A percentile compares a stretch with the other conserved stretches of the same genome.
Conservation (phyloP, 2,113 vertebrate species). For the Reinhardtius hippoglossoides region DNA sequence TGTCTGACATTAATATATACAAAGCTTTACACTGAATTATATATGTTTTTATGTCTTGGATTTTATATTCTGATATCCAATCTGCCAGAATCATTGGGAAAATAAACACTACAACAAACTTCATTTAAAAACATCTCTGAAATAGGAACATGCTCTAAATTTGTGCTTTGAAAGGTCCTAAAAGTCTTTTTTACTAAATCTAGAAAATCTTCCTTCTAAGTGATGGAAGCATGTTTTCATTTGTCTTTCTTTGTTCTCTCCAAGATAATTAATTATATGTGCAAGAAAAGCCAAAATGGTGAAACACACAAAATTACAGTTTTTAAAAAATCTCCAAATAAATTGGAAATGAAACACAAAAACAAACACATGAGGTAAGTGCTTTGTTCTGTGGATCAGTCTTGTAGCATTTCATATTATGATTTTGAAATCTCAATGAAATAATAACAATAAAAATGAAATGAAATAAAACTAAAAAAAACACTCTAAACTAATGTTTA, state of each 20-base stretch:
- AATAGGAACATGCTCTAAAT: background rate
- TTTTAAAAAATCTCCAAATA: too few species aligned
- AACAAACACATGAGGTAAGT: too few species aligned
- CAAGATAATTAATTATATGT: background rate
- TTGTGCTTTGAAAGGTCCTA: background rate
- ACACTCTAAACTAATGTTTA: background rate
- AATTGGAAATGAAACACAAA: too few species aligned
- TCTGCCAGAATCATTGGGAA: background rate
- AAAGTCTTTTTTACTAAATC: background rate
- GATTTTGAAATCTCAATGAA: too few species aligned
- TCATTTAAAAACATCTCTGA: background rate
- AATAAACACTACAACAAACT: background rate
- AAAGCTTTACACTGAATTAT: background rate
- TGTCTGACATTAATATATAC: background rate
- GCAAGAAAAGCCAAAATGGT: background rate
- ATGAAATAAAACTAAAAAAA: background rate
- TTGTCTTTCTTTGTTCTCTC: background rate
- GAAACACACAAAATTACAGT: background rate
- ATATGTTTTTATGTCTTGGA: background rate
- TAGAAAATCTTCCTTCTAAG: too few species aligned
- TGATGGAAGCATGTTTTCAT: background rate
- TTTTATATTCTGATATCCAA: background rate
- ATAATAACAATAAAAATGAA: background rate
- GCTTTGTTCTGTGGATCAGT: too few species aligned
- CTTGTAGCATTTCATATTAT: too few species aligned